Conservation (phyloP, 2,797 vertebrate genomes). For the Enteromius radiatus region DNA sequence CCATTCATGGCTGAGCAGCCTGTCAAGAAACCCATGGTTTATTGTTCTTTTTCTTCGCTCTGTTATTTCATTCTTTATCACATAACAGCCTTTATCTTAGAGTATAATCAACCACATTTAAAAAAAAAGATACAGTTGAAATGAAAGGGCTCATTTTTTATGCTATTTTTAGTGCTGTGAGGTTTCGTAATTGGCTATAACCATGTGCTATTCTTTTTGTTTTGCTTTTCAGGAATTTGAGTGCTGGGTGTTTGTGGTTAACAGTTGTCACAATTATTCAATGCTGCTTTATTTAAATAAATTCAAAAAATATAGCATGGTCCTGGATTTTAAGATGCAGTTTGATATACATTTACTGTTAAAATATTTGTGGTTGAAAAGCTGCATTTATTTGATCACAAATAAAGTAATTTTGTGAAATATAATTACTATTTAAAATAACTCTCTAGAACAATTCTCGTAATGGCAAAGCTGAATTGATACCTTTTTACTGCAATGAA, state of each 20-base stretch:
- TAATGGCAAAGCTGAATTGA: background rate
- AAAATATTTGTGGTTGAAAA: background rate
- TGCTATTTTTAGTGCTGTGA: constrained; percentile 3
- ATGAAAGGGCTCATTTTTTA: background rate
- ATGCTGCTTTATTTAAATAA: background rate
- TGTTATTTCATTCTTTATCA: constrained; percentile 20
- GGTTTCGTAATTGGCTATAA: constrained; percentile 25
- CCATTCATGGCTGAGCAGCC: background rate
- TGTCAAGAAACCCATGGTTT: background rate
- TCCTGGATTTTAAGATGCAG: background rate
- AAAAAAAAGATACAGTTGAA: background rate
- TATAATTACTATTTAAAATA: background rate
- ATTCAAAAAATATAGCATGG: constrained; percentile 1
- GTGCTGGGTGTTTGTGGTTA: constrained; percentile 19
- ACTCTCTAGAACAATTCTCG: background rate
- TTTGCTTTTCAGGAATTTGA: background rate
- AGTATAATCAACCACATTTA: background rate
- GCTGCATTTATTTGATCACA: background rate
- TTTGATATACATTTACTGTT: background rate
- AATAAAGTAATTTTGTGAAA: background rate
- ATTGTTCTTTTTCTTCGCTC: background rate
- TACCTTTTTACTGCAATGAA: background rate
- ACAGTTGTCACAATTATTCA: constrained; percentile 8
- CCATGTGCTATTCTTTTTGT: background rate
- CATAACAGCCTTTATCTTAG: constrained; percentile 19